Conservation (phyloP, 2,113 vertebrate species). For the Campylomormyrus numenius region DNA sequence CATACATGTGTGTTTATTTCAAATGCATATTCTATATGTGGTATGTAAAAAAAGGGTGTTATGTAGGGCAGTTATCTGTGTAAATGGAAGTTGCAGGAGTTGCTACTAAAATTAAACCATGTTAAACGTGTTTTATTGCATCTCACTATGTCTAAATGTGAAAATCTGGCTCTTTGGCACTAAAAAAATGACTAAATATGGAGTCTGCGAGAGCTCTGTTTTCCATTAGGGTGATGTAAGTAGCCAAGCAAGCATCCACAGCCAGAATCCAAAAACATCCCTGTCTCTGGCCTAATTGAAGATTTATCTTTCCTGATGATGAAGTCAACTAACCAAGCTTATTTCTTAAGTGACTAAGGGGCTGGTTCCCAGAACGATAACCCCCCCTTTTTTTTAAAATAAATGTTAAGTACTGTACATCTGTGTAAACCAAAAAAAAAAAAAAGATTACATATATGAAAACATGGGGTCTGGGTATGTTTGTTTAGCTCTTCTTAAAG, state of each 20-base stretch:
- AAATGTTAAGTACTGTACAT: slow-evolving; percentile 48
- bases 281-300: slow-evolving; percentile 40
- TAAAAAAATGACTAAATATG: slow-evolving; percentile 37
- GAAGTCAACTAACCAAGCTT: slow-evolving; percentile 42
- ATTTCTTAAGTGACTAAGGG: slow-evolving; percentile 38
- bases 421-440: slow-evolving; percentile 53
- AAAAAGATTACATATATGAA: not conserved
- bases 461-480: not conserved
- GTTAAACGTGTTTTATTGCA: slow-evolving; percentile 1
- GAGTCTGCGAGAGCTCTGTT: slow-evolving; percentile 41
- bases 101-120: not conserved
- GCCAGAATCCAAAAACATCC: slow-evolving; percentile 42
- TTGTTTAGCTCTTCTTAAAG: slow-evolving; percentile 12
- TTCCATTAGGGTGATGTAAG: slow-evolving; percentile 50
- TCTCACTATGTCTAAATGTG: slow-evolving; percentile 25
- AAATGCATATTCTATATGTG: not conserved
- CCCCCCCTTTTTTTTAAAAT: slow-evolving; percentile 29
- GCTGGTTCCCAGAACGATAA: slow-evolving; percentile 40
- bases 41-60: not conserved
- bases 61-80: not conserved
- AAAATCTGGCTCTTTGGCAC: slow-evolving; percentile 32
- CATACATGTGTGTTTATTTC: not conserved
- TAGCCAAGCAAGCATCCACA: slow-evolving; percentile 41
- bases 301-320: slow-evolving; percentile 49
- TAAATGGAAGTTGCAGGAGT: not conserved